Conservation (phyloP, 2,113 vertebrate species). For the Sylvicapra grimmia region DNA sequence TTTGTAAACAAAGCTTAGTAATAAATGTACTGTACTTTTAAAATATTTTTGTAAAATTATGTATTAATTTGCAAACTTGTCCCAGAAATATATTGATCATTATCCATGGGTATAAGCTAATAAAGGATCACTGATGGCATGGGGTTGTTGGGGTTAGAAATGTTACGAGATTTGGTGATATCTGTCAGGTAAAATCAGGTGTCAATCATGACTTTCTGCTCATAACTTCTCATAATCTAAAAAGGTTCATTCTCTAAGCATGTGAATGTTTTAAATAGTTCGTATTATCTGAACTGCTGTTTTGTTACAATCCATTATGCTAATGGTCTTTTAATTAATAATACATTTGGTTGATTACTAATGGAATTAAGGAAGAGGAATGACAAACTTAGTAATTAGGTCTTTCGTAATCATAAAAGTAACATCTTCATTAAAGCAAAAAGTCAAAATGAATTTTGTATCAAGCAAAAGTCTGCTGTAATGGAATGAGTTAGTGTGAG, state of each 20-base stretch:
- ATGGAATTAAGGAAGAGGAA: neutral
- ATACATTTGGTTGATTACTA: neutral
- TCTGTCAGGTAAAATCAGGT: neutral
- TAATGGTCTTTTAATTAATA: neutral
- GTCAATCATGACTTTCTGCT: neutral
- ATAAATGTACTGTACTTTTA: neutral
- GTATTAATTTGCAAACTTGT: neutral
- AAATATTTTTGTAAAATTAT: neutral
- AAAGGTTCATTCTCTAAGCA: neutral
- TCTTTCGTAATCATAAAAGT: neutral
- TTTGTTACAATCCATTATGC: neutral
- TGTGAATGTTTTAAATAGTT: neutral
- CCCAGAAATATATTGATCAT: neutral
- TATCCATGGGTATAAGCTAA: neutral
- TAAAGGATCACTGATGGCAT: neutral
- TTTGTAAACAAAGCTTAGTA: neutral
- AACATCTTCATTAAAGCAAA: neutral
- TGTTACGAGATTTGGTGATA: neutral
- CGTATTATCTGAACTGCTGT: neutral
- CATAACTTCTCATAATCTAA: neutral
- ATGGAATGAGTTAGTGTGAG: neutral
- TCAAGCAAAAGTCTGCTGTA: neutral
- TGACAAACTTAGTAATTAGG: neutral
- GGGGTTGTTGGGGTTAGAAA: neutral
- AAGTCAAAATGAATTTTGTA: neutral